phyloP scores from a whole-genome alignment of 2,797 vertebrate genomes.

The Smutsia temminckii region DNA sequence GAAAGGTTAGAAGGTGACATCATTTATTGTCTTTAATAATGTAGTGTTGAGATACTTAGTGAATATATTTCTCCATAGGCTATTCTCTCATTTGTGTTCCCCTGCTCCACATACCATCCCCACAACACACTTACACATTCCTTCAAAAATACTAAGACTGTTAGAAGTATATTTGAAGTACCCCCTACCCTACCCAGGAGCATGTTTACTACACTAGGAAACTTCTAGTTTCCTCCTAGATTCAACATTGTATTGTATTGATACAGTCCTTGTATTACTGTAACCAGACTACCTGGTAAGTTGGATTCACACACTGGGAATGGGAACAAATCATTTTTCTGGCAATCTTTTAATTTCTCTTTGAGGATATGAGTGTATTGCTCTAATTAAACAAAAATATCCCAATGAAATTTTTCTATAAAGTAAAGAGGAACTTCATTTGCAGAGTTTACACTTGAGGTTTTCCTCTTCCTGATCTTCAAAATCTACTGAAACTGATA shows the following conservation, averaged over 20 bases:
- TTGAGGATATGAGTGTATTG: background rate
- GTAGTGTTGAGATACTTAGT: background rate
- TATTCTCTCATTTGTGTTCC: background rate
- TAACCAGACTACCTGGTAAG: background rate
- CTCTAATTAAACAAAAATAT: background rate
- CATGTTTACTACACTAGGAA: background rate
- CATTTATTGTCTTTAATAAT: background rate
- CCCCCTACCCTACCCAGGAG: background rate
- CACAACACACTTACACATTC: background rate
- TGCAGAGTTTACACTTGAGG: background rate
- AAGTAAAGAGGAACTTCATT: background rate
- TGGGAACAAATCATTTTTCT: background rate
- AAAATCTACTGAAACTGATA: background rate
- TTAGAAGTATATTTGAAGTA: background rate
- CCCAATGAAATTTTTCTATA: background rate
- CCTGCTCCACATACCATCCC: background rate
- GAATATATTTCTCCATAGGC: background rate
- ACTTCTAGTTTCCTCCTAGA: background rate
- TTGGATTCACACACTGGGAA: background rate
- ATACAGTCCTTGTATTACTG: background rate
- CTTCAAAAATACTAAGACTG: background rate
- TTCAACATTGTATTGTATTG: background rate
- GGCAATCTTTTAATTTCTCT: background rate
- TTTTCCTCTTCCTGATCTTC: background rate
- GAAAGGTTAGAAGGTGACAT: background rate